A percentile compares a stretch with the other conserved stretches of the same genome.
phyloP scores from a whole-genome alignment of 1,140 invertebrate genomes.

The Drosophila teissieri region DNA sequence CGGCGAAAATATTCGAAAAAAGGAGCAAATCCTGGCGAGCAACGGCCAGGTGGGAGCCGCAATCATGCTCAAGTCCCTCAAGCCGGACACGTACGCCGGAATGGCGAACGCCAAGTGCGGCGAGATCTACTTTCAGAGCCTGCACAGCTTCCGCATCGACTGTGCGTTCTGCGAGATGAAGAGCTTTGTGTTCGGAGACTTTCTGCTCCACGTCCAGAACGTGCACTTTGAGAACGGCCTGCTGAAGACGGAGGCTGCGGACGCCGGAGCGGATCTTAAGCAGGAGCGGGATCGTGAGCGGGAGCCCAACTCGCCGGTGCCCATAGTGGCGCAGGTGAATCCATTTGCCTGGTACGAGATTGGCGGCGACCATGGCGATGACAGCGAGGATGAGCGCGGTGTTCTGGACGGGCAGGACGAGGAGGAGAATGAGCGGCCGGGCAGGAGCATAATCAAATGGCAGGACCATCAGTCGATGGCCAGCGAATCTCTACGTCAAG shows the following conservation, averaged over 20 bases:
- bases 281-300: conserved; percentile 39
- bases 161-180: conserved; percentile 75
- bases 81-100: conserved; percentile 64
- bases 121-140: conserved; percentile 75
- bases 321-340: conserved; percentile 43
- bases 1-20: conserved; percentile 8
- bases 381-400: conserved; percentile 28
- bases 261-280: conserved; percentile 27
- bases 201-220: conserved; percentile 71
- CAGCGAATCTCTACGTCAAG: conserved; percentile 34
- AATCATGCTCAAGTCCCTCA: conserved; percentile 68
- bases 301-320: conserved; percentile 6
- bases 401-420: background rate
- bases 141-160: conserved; percentile 67
- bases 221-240: conserved; percentile 67
- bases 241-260: conserved; percentile 55
- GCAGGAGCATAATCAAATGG: conserved; percentile 58
- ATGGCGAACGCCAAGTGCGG: conserved; percentile 75
- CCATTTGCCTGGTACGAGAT: conserved; percentile 62
- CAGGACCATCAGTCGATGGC: background rate
- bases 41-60: conserved; percentile 31
- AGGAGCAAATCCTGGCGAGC: conserved; percentile 34
- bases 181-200: conserved; percentile 71
- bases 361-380: conserved; percentile 23
- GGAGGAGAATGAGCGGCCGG: conserved; percentile 16